Evolutionary conservation across 2,797 vertebrate species (phyloP).

Genomic region (Gallinago nigripennis): DNA sequence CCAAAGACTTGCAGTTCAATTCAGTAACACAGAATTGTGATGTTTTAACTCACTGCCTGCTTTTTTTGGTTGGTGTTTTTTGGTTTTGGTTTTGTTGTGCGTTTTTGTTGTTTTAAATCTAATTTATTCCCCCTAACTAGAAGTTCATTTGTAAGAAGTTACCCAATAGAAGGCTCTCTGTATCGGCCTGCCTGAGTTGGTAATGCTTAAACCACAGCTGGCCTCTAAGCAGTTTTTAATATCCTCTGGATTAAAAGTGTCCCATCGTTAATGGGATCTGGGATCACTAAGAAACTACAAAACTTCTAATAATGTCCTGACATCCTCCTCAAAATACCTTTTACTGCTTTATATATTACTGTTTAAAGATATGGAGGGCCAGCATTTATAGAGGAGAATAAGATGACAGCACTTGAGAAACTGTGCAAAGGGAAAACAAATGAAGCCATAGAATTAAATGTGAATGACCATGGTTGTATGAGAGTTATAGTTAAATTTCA

Average conservation of each 20-base stretch:
- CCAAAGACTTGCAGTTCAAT: slow-evolving; percentile 26
- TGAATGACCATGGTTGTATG: not conserved
- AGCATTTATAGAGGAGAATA: not conserved
- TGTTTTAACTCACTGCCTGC: slow-evolving; percentile 2
- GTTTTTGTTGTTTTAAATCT: not conserved
- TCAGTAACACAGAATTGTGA: slow-evolving; percentile 1
- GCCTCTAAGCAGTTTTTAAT: not conserved
- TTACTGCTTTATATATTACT: not conserved
- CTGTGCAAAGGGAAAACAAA: not conserved
- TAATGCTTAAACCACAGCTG: not conserved
- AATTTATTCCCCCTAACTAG: not conserved
- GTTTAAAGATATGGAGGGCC: not conserved
- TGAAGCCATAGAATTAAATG: not conserved
- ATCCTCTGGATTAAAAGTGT: not conserved
- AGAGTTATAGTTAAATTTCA: not conserved
- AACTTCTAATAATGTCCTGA: not conserved
- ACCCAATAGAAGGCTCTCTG: not conserved
- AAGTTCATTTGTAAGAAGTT: slow-evolving; percentile 7
- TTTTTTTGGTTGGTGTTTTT: not conserved
- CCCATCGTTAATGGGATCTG: not conserved
- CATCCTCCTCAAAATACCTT: not conserved
- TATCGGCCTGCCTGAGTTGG: not conserved
- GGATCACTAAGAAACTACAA: not conserved
- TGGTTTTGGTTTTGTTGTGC: not conserved
- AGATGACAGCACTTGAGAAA: not conserved